Base-by-base conservation (phyloP, 2,797 vertebrate genomes). In the Thaleichthys pacificus region DNA sequence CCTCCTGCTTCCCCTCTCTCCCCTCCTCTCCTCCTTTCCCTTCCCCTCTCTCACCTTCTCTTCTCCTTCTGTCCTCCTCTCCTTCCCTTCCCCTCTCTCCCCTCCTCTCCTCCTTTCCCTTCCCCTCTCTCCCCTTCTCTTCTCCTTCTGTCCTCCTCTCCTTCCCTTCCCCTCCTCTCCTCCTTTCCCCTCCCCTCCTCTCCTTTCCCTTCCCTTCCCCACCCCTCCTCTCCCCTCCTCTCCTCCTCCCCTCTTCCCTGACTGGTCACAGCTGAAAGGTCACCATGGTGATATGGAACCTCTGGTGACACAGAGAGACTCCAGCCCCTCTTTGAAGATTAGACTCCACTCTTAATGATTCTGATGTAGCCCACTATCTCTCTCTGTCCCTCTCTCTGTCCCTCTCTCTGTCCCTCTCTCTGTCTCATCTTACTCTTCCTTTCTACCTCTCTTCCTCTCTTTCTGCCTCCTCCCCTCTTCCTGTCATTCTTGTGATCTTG, bases 381-480 rank as follows among this genome's bases (percentile, higher is more conserved):
- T 35, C 32, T 35, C 26, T 28, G 32, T 7, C 30, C 30, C 30
- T 32, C 30, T 32, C 30, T 32, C 30, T 32, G 30, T 32, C 30
- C n/a, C n/a, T n/a, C 30, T 32, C 32, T 35, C 32, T 35, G 32
- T 35, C 32, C 30, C 30, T 30, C 30, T 32, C 32, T 35, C 32
- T 35, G 32, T 35, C 32, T 35, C 32, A 14, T 24, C 15, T 30
- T 15, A 28, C 26, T 56, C 15, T 56, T 56, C 79, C 26, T 35
- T 47, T 24, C 14, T 21, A 69, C 58, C 38, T 80, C 47, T 73
- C 69, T 66, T 56, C 65, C 60, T 64, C 71, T 60, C 56, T 69
- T 74, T 69, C 69, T 61, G 22, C 68, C 38, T 32, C 9, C 70
- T 14, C 11, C 69, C 60, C 63, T 57, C 21, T 67, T 35, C 68